Percentiles rank a stretch among this genome's conserved stretches.
Conservation (phyloP, 2,888 invertebrate species). For the Kryphioiulus occultus region DNA sequence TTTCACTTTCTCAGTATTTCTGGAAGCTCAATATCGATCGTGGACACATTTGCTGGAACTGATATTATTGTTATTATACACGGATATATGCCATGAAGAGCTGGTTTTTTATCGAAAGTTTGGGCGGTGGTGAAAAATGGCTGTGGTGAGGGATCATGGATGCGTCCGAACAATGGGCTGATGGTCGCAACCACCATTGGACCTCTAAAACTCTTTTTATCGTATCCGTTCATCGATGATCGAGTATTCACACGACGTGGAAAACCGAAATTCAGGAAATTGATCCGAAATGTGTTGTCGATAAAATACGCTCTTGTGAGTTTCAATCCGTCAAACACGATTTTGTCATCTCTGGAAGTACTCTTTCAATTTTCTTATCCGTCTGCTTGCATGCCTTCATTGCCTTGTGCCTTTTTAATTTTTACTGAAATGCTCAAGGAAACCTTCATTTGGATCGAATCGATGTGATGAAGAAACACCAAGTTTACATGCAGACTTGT, state of each 20-base stretch:
- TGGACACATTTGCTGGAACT: constrained; percentile 1
- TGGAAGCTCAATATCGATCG: background rate
- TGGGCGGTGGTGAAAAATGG: background rate
- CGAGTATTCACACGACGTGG: background rate
- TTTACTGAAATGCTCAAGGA: no score
- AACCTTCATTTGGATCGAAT: no score
- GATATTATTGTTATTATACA: constrained; percentile 31
- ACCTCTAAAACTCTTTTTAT: background rate
- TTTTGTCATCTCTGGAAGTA: background rate
- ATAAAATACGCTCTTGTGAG: background rate
- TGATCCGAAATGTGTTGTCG: background rate
- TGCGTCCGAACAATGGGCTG: background rate
- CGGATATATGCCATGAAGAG: background rate
- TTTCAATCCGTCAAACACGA: background rate
- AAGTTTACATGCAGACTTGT: no score
- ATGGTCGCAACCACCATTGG: background rate
- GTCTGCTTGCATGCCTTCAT: no score
- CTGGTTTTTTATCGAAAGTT: background rate
- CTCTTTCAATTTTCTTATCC: no score
- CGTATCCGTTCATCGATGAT: constrained; percentile 12
- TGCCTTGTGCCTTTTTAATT: no score
- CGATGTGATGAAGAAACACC: no score
- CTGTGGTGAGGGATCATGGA: constrained; percentile 2
- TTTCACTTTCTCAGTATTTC: constrained; percentile 19
- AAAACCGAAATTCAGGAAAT: constrained; percentile 29